Conservation (phyloP, 2,113 vertebrate species). For the Cephalophus harveyi region DNA sequence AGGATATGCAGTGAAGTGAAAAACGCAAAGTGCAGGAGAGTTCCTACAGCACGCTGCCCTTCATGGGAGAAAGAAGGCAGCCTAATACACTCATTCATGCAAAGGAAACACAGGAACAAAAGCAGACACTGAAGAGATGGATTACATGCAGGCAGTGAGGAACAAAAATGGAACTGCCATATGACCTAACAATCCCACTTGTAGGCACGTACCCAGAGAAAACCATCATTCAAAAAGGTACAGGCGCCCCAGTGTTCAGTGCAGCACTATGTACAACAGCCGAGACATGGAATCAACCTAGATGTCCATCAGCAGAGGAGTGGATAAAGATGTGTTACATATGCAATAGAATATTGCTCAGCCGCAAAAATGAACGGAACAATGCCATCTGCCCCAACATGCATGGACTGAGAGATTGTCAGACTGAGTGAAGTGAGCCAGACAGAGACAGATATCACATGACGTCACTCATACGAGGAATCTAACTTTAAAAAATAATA, state of each 20-base stretch:
- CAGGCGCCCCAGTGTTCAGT: not conserved
- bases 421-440: not conserved
- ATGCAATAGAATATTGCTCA: not conserved
- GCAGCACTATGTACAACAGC: not conserved
- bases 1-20: not conserved
- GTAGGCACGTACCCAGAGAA: not conserved
- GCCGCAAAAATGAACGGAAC: not conserved
- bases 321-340: not conserved
- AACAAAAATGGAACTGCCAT: not conserved
- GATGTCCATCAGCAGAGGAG: not conserved
- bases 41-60: not conserved
- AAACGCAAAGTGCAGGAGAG: not conserved
- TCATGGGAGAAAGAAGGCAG: not conserved
- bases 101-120: not conserved
- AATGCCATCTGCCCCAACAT: not conserved
- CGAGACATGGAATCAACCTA: not conserved
- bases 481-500: not conserved
- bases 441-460: not conserved
- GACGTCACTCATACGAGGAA: fast-evolving
- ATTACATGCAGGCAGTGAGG: not conserved
- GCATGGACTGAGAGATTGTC: not conserved
- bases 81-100: too few relatives aligned
- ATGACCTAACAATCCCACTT: not conserved
- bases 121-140: not conserved
- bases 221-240: not conserved